Percentiles rank a stretch among this genome's conserved stretches.
These are phyloP conservation scores for Germaria angustata DNA, from an alignment of 2,888 invertebrate species.

Conservation along the genomic window DNA sequence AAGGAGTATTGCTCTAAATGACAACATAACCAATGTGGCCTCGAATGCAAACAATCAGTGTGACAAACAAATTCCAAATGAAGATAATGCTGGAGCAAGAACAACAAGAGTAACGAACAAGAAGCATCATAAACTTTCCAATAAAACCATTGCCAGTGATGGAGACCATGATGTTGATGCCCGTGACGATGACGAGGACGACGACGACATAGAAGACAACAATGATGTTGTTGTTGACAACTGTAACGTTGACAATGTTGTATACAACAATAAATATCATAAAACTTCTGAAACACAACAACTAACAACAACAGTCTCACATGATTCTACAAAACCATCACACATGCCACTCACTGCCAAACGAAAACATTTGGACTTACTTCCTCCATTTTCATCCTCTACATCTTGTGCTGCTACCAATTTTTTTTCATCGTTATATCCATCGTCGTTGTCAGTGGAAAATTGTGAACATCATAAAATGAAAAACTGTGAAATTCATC, in stretches of 20 bases:
- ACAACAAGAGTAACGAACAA: slow-evolving; percentile 30
- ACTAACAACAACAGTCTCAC: slow-evolving; percentile 66
- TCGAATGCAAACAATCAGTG: slow-evolving; percentile 79
- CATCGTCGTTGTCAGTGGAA: slow-evolving; percentile 40
- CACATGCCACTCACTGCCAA: slow-evolving; percentile 69
- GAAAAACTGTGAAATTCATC: slow-evolving; percentile 78
- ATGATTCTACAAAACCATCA: slow-evolving; percentile 67
- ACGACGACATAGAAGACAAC: slow-evolving; percentile 50
- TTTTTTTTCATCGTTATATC: slow-evolving; percentile 9
- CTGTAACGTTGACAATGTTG: slow-evolving; percentile 65
- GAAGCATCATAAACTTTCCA: slow-evolving; percentile 61
- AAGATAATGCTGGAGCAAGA: slow-evolving; percentile 79
- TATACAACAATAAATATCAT: slow-evolving; percentile 63
- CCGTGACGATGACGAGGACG: slow-evolving; percentile 23
- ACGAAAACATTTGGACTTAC: slow-evolving; percentile 68
- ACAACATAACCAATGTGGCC: slow-evolving; percentile 82
- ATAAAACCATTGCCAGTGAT: slow-evolving; percentile 62
- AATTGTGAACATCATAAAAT: slow-evolving; percentile 74
- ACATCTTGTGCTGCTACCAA: background rate
- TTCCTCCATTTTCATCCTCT: slow-evolving; percentile 1
- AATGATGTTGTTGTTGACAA: slow-evolving; percentile 62
- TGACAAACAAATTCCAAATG: slow-evolving; percentile 59
- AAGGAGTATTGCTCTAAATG: slow-evolving; percentile 78
- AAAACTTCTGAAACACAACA: slow-evolving; percentile 55
- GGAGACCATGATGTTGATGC: slow-evolving; percentile 30